Evolutionary conservation across 1,140 invertebrate genomes (phyloP).

Genomic region (Drosophila paulistorum): DNA sequence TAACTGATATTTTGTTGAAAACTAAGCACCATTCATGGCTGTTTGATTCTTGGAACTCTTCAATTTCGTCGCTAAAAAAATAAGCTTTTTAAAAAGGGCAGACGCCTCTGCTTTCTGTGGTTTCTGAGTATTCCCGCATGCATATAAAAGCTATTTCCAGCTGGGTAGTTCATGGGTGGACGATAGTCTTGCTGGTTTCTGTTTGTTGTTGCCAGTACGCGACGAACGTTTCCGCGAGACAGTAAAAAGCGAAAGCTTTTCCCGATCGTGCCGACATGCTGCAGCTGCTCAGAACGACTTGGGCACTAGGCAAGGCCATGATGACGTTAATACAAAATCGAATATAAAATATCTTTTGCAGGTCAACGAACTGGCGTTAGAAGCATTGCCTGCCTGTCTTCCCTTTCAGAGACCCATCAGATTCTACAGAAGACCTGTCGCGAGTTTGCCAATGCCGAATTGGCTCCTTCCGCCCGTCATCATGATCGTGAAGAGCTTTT

Average conservation of each 20-base stretch:
- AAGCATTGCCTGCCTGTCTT: slow-evolving; percentile 86
- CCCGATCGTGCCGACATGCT: slow-evolving; percentile 36
- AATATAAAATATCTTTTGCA: slow-evolving; percentile 6
- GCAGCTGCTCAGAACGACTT: slow-evolving; percentile 45
- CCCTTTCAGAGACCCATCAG: slow-evolving; percentile 94
- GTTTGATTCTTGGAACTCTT: not conserved
- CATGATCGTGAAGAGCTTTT: slow-evolving; percentile 92
- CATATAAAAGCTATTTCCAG: slow-evolving; percentile 41
- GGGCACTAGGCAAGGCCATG: slow-evolving; percentile 35
- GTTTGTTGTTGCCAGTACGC: slow-evolving; percentile 16
- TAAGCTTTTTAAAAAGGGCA: not conserved
- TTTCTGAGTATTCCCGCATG: not conserved
- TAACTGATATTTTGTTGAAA: too few species aligned
- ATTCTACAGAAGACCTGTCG: slow-evolving; percentile 96
- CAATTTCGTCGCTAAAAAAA: not conserved
- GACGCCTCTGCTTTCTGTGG: not conserved
- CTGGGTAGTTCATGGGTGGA: not conserved
- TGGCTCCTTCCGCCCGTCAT: slow-evolving; percentile 93
- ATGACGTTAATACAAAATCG: not conserved
- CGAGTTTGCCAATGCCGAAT: slow-evolving; percentile 95
- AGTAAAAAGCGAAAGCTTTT: slow-evolving; percentile 28
- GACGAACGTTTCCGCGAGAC: slow-evolving; percentile 18
- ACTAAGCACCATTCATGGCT: too few species aligned
- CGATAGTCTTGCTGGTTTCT: slow-evolving; percentile 3
- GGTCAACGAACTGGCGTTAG: slow-evolving; percentile 58